Percentiles rank a stretch among this genome's conserved stretches.
These are phyloP conservation scores for Myrmecobius fasciatus DNA, from an alignment of 2,113 vertebrate genomes.

Conservation along the genomic window DNA sequence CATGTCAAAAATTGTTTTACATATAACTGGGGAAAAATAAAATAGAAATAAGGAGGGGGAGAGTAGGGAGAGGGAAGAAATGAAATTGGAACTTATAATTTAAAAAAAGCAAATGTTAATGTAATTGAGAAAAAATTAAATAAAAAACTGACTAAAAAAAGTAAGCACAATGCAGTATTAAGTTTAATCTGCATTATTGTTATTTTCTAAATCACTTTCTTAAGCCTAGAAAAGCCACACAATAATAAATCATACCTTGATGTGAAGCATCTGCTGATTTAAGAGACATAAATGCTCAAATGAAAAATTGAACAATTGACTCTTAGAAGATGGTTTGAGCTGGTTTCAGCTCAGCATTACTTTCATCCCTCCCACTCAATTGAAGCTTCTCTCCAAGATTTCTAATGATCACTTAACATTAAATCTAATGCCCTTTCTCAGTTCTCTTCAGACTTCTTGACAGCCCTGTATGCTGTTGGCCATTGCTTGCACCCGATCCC, in stretches of 20 bases:
- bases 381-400: not conserved
- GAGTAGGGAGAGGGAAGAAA: not conserved
- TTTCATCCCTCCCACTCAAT: not conserved
- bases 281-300: not conserved
- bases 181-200: not conserved
- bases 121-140: not conserved
- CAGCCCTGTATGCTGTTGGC: not conserved
- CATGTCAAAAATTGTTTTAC: no score
- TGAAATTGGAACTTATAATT: not conserved
- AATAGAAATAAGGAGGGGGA: no score
- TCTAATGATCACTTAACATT: not conserved
- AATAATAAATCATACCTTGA: not conserved
- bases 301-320: not conserved
- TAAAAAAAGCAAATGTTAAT: not conserved
- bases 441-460: not conserved
- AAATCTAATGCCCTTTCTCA: not conserved
- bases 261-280: not conserved
- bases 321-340: not conserved
- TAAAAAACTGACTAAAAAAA: not conserved
- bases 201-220: not conserved
- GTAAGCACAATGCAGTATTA: not conserved
- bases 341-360: not conserved
- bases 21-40: no score
- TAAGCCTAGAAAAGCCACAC: not conserved
- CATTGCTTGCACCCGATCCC: not conserved